Percentiles rank a stretch among this genome's conserved stretches.
Conservation (phyloP, 2,797 vertebrate genomes). For the Sardinella longiceps region DNA sequence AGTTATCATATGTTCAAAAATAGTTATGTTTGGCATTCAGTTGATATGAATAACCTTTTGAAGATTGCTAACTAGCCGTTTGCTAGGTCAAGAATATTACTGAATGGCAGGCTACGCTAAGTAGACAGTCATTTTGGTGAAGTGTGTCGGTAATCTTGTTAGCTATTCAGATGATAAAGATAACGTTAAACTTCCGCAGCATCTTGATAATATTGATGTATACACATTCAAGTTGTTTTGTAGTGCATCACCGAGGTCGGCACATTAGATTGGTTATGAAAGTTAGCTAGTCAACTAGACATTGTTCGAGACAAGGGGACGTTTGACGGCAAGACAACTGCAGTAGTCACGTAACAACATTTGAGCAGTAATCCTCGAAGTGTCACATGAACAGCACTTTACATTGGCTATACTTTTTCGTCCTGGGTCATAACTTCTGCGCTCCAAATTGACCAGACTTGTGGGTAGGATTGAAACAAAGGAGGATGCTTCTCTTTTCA, state of each 20-base stretch:
- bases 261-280: neutral
- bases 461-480: neutral
- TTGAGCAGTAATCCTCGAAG: neutral
- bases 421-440: neutral
- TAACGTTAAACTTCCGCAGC: neutral
- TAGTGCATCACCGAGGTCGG: neutral
- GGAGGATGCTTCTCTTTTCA: neutral
- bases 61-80: slow-evolving; percentile 11
- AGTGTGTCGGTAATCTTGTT: neutral
- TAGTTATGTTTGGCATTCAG: neutral
- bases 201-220: neutral
- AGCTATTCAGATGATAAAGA: neutral
- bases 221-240: neutral
- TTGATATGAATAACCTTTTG: neutral
- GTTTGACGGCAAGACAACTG: neutral
- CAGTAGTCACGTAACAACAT: slow-evolving; percentile 15
- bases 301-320: neutral
- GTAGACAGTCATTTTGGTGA: neutral
- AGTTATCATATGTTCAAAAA: neutral
- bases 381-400: neutral
- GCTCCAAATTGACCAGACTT: neutral
- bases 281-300: neutral
- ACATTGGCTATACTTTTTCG: neutral
- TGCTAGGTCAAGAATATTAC: slow-evolving; percentile 11
- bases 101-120: slow-evolving; percentile 24